A percentile compares a stretch with the other conserved stretches of the same genome.
These are phyloP conservation scores for Crotalus horridus DNA, from an alignment of 2,113 vertebrate species.

Conservation along the genomic window DNA sequence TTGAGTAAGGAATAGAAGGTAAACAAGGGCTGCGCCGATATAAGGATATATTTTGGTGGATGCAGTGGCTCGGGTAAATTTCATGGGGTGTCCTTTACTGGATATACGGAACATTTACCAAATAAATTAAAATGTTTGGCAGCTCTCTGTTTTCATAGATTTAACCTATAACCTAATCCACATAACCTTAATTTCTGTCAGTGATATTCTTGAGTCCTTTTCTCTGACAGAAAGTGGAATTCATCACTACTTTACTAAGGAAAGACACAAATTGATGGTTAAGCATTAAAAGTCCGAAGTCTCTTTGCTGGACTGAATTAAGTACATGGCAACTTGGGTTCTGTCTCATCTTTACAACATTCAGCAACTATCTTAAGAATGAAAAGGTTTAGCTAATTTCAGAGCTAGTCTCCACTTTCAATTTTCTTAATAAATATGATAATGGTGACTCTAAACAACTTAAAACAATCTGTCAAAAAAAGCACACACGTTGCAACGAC, in stretches of 20 bases:
- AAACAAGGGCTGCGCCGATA: neutral
- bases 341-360: neutral
- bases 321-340: neutral
- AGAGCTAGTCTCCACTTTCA: conserved; percentile 32
- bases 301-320: neutral
- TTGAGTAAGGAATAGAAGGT: neutral
- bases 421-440: conserved; percentile 10
- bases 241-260: neutral
- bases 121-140: neutral
- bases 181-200: neutral
- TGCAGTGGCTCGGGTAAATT: neutral
- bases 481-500: too few species aligned
- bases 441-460: neutral
- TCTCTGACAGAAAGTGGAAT: neutral
- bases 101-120: neutral
- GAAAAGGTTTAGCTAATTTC: conserved; percentile 15
- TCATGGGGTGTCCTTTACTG: neutral
- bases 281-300: neutral
- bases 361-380: neutral
- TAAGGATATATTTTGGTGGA: neutral
- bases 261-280: neutral
- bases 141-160: neutral
- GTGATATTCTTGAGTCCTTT: neutral
- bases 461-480: neutral
- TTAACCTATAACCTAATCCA: neutral